Base-by-base conservation (phyloP, 2,888 invertebrate genomes). In the Himalopsyche kuldschensis region DNA sequence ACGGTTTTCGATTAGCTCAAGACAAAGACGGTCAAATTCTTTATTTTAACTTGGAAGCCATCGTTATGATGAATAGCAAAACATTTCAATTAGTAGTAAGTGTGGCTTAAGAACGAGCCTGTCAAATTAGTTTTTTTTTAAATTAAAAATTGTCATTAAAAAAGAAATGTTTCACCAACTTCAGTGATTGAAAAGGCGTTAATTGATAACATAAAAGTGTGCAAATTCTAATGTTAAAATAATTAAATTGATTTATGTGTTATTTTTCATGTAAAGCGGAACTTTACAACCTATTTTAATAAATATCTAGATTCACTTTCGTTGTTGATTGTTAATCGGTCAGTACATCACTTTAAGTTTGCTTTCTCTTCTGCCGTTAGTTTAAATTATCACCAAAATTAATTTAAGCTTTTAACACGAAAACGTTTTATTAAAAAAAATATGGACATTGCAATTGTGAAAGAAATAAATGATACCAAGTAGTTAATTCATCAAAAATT, bases 281-380 rank as follows among this genome's bases (percentile, higher is more conserved):
- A 69, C 30, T 8, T 30, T 3, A 69, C 24, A 69, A 20, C 3
- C 2, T 27, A 69, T 69, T 69, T 27, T 69, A 69, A 69, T 41
- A 41, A 15, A 41, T 69, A 69, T 10, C 84, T 88, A 84, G 87
- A 87, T 78, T 78, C 86, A 69, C 75, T 41, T 82, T 82, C 79
- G 35, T 82, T 82, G 48, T 77, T 82, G 78, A 35, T 35, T 77
- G 11, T 27, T n/a, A 27, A 69, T 10, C 30, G 10, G 30, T 11
- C 4, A 69, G 35, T 35, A 76, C 30, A n/a, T 76, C 11, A 76
- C 35, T 35, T 0, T 75, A 32, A 76, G n/a, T 20, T 76, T 24
- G 76, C 41, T 76, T 76, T 76, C 41, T 76, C 41, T 35, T 32
- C 30, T n/a, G 24, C 2, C 10, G 15, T 41, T 41, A 15, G 4